These are phyloP conservation scores for Bicyclus anynana DNA, from an alignment of 1,140 invertebrate genomes.

Conservation along the genomic window DNA sequence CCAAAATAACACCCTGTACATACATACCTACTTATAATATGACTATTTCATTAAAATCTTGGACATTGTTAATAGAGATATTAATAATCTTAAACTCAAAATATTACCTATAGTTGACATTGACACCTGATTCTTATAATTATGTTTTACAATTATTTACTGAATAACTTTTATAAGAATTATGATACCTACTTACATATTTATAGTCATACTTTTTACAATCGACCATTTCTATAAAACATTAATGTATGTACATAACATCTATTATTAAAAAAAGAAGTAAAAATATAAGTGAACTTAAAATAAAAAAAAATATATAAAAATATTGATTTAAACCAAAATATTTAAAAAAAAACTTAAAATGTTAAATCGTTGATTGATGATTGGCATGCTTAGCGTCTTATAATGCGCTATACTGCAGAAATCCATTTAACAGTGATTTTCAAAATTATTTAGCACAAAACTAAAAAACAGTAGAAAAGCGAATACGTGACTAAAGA, in stretches of 20 bases:
- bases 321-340: not conserved
- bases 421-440: too few relatives aligned
- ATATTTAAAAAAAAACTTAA: not conserved
- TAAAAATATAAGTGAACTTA: not conserved
- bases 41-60: not conserved
- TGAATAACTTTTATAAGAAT: not conserved
- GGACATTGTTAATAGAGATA: not conserved
- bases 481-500: too few relatives aligned
- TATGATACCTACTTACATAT: not conserved
- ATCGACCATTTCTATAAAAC: not conserved
- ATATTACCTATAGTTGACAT: too few relatives aligned
- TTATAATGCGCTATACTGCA: too few relatives aligned
- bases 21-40: too few relatives aligned
- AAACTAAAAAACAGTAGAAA: too few relatives aligned
- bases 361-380: not conserved
- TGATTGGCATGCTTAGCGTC: not conserved
- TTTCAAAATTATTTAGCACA: too few relatives aligned
- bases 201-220: not conserved
- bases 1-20: too few relatives aligned
- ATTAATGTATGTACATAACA: not conserved
- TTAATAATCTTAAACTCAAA: not conserved
- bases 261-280: too few relatives aligned
- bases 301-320: not conserved
- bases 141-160: not conserved
- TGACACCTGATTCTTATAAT: not conserved